Base-by-base conservation (phyloP, 2,888 invertebrate genomes). In the Rhingia campestris region DNA sequence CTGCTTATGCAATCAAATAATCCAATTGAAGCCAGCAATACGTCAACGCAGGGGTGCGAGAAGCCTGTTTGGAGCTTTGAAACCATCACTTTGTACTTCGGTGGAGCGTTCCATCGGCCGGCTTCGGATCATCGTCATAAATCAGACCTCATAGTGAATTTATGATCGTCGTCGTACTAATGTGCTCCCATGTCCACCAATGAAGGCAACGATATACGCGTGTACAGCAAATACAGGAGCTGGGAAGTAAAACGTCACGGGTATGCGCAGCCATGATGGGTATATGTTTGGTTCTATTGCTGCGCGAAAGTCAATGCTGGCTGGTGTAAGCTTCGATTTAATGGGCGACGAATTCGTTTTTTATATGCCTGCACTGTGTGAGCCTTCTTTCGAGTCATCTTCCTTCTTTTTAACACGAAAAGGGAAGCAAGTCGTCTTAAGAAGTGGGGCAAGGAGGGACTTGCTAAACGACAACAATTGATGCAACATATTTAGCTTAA, bases 401-500 rank as follows among this genome's bases (percentile, higher is more conserved):
- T 74, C 39, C 22, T 63, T 9, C 14, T 37, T 73, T 33, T 53
- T 58, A 49, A 66, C 41, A 49, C 58, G 61, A 35, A 9, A 41
- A 49, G 49, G 54, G 30, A 14, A 37, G 54, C 12, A 45, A 35
- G 3, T 14, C 14, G 33, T 3, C 12, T 41, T 4, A 45, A 39
- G 14, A 7, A 32, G 51, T 47, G 30, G 1, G 56, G 47, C 4
- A 6, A 35, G 64, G 54, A 54, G 43, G 59, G 9, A n/a, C 4
- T 45, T 7, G 45, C 59, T 82, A 74, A 81, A 81, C 72, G 74
- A 69, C 67, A 77, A 82, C 80, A 86, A 86, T 86, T 86, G 86
- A 81, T 84, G 81, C 77, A 86, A 70, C 75, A 63, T 81, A 86
- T 84, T 86, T 74, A 74, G 45, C 77, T 86, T 86, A 81, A 86